These are phyloP conservation scores for Kuschelorhynchus macadamiae DNA, from an alignment of 2,888 invertebrate genomes.

Conservation along the genomic window DNA sequence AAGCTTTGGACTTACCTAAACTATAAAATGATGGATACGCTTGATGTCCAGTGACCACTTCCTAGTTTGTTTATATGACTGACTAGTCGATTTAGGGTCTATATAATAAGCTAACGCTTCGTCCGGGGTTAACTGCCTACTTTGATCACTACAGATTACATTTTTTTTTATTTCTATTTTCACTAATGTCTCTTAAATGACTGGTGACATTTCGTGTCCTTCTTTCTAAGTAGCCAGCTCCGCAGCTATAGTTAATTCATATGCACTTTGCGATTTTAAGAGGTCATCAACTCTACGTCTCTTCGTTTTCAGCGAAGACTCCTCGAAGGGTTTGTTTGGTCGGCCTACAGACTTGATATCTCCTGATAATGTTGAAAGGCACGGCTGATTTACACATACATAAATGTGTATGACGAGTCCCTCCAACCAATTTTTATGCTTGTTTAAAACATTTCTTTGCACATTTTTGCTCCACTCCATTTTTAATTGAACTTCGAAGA, in stretches of 20 bases:
- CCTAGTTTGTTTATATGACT: slow-evolving; percentile 13
- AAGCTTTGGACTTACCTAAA: background rate
- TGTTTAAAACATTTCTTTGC: background rate
- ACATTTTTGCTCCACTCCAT: too few relatives aligned
- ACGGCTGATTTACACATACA: background rate
- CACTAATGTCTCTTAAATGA: too few relatives aligned
- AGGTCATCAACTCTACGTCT: background rate
- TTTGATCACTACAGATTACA: too few relatives aligned
- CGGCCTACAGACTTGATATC: background rate
- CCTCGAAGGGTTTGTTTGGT: background rate
- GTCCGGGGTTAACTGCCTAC: background rate
- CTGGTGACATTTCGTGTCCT: background rate
- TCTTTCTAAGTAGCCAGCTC: background rate
- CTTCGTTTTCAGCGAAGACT: background rate
- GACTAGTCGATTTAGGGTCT: slow-evolving; percentile 9
- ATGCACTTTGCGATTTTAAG: background rate
- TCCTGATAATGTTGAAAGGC: background rate
- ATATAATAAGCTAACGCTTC: slow-evolving; percentile 13
- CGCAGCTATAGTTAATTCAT: background rate
- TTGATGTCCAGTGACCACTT: slow-evolving; percentile 21
- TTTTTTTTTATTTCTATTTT: background rate
- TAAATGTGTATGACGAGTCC: background rate
- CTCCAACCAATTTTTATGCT: background rate
- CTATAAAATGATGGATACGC: slow-evolving; percentile 19
- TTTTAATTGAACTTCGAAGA: too few relatives aligned